Evolutionary conservation across 2,113 vertebrate species (phyloP).

Genomic region (Bubalus kerabau): DNA sequence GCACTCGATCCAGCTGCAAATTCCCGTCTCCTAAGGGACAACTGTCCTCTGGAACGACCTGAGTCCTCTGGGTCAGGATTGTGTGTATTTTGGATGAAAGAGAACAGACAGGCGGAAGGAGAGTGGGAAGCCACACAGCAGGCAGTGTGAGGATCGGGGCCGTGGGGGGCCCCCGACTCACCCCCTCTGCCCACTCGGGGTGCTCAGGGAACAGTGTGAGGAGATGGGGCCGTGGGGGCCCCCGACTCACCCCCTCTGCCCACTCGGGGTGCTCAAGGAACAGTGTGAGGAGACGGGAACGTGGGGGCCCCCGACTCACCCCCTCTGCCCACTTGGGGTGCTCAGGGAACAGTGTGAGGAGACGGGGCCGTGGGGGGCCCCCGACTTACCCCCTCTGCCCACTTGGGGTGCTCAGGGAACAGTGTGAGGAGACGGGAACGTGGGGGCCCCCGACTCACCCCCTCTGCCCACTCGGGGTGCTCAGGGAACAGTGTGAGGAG

Average conservation of each 20-base stretch:
- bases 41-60: rapidly evolving
- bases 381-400: no score
- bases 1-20: not conserved
- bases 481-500: not conserved
- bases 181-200: not conserved
- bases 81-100: not conserved
- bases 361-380: rapidly evolving
- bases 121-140: rapidly evolving
- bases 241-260: no score
- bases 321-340: not conserved
- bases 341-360: no score
- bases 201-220: no score
- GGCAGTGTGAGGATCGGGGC: not conserved
- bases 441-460: not conserved
- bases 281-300: no score
- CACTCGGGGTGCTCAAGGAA: not conserved
- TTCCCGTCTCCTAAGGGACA: not conserved
- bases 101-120: not conserved
- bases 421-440: rapidly evolving
- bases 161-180: not conserved
- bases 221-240: rapidly evolving
- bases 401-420: not conserved
- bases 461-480: not conserved
- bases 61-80: not conserved
- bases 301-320: rapidly evolving